A percentile compares a stretch with the other conserved stretches of the same genome.
Conservation (phyloP, 2,888 invertebrate species). For the Encarsia formosa region DNA sequence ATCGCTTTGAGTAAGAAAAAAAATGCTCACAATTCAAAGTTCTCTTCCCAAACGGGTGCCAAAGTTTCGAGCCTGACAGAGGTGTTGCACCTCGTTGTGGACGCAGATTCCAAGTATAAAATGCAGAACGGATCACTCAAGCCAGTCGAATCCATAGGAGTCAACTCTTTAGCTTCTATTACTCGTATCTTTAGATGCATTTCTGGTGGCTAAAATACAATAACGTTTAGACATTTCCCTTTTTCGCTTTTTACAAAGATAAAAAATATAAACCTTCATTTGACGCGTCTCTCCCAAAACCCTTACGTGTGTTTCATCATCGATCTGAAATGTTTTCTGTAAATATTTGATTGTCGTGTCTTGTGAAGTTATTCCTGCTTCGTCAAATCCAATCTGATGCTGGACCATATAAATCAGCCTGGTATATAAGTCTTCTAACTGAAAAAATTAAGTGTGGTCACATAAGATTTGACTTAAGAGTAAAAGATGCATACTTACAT, state of each 20-base stretch:
- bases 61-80: constrained; percentile 88
- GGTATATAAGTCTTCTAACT: constrained; percentile 84
- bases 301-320: constrained; percentile 70
- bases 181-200: constrained; percentile 80
- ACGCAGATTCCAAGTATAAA: constrained; percentile 74
- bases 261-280: constrained; percentile 58
- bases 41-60: constrained; percentile 94
- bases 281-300: constrained; percentile 68
- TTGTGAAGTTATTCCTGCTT: constrained; percentile 65
- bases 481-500: no score
- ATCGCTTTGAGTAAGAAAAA: background rate
- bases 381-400: constrained; percentile 80
- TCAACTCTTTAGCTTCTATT: constrained; percentile 79
- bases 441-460: no score
- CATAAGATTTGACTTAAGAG: no score
- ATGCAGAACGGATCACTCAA: constrained; percentile 97
- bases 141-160: constrained; percentile 85
- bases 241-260: no score
- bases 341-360: constrained; percentile 69
- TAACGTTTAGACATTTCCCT: no score
- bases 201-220: constrained; percentile 75
- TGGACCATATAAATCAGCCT: constrained; percentile 79
- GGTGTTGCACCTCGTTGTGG: constrained; percentile 78
- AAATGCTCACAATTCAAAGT: constrained; percentile 79
- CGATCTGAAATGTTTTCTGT: constrained; percentile 77